Evolutionary conservation across 2,888 invertebrate species (phyloP), one percentile per base, ranked within the genome.

Genomic region (Nudaria mundana): DNA sequence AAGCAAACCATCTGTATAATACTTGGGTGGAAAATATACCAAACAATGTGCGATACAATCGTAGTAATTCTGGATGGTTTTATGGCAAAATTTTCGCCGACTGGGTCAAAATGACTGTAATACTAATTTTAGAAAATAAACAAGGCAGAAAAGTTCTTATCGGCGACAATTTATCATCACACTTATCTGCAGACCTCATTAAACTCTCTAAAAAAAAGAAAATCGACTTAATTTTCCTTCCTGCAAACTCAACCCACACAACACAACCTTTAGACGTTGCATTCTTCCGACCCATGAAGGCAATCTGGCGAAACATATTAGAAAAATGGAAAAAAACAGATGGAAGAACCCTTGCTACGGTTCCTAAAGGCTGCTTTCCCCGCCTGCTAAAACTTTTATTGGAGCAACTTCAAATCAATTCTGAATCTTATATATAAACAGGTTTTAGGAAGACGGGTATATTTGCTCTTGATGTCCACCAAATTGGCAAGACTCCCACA

Each of bases 401-500:
- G 10, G 3, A 10, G 4, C 4, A 28, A 10, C 28, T 28, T 3
- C 8, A 7, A 4, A 3, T 12, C 3, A 5, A 28, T 12, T 8
- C 28, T 3, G 11, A 28, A 28, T 2, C 6, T 3, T 11, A 28
- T 28, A 28, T 28, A 11, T 4, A 6, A 28, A 12, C 28, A 4
- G 28, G 28, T 12, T 28, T 28, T 7, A 10, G 13, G 12, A 28
- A 28, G 12, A 12, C 12, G 3, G 28, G 28, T 3, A 28, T 28
- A 3, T 2, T 2, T n/a, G 10, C 30, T 8, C 7, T 30, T n/a
- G 10, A 30, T 15, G 16, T 5, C 2, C 14, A 29, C 8, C 15
- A 40, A 30, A 32, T 40, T 40, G 23, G 33, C 23, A 20, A 26
- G 18, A 40, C 29, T 23, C 29, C 30, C 16, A 29, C 34, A 29